These are phyloP conservation scores for Rhincodon typus DNA, from an alignment of 2,797 vertebrate species.

Conservation along the genomic window DNA sequence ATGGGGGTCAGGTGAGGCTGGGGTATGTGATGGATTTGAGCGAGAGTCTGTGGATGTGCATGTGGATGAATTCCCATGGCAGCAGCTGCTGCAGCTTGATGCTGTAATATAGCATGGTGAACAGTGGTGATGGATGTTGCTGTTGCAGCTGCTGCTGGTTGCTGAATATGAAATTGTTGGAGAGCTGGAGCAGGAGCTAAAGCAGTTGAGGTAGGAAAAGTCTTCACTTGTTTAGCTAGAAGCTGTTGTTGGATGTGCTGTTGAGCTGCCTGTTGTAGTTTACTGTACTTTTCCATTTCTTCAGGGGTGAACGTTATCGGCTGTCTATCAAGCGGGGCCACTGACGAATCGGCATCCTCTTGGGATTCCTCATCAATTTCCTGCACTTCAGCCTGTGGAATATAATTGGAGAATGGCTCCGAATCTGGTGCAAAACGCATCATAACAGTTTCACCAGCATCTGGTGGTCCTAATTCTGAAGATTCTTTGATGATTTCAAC, in stretches of 20 bases:
- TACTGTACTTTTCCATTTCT: slow-evolving; percentile 98
- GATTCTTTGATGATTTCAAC: neutral
- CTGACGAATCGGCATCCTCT: slow-evolving; percentile 59
- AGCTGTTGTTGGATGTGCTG: slow-evolving; percentile 98
- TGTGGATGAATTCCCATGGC: slow-evolving; percentile 92
- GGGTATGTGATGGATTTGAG: slow-evolving; percentile 80
- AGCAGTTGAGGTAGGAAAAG: slow-evolving; percentile 73
- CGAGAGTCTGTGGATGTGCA: slow-evolving; percentile 82
- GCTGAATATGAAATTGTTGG: slow-evolving; percentile 93
- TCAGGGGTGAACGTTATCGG: slow-evolving; percentile 96
- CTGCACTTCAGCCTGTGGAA: slow-evolving; percentile 71
- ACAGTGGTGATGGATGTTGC: slow-evolving; percentile 87
- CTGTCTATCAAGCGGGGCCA: slow-evolving; percentile 92
- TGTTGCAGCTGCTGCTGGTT: slow-evolving; percentile 73
- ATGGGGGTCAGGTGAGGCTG: slow-evolving; percentile 71
- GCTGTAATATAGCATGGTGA: slow-evolving; percentile 92
- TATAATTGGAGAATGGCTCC: slow-evolving; percentile 74
- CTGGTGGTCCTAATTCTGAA: slow-evolving; percentile 43
- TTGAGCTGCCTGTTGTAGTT: slow-evolving; percentile 92
- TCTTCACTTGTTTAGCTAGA: slow-evolving; percentile 91
- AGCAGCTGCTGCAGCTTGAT: slow-evolving; percentile 66
- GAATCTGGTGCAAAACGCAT: slow-evolving; percentile 73
- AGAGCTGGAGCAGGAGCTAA: slow-evolving; percentile 68
- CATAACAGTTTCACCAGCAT: slow-evolving; percentile 64
- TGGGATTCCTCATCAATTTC: slow-evolving; percentile 65